Conservation (phyloP, 2,888 invertebrate genomes). For the Drosophila algonquin region DNA sequence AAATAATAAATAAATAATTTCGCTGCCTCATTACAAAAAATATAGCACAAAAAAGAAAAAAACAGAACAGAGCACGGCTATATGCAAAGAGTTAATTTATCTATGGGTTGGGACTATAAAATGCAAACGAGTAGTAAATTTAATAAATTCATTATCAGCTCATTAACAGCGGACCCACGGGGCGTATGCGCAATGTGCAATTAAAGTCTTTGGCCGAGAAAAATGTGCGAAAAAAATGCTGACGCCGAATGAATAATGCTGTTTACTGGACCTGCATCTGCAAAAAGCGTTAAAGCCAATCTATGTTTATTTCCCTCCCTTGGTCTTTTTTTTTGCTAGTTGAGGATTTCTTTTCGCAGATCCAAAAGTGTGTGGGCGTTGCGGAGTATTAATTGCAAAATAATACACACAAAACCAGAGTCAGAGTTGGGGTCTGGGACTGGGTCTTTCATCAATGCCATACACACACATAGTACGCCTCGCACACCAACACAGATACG, state of each 20-base stretch:
- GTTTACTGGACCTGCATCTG: neutral
- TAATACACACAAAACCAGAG: constrained; percentile 58
- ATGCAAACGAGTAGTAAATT: constrained; percentile 64
- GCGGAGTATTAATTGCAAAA: constrained; percentile 73
- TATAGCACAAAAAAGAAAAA: constrained; percentile 22
- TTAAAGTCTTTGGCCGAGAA: no score
- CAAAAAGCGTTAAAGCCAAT: constrained; percentile 40
- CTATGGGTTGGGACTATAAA: constrained; percentile 49
- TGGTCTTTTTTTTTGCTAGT: neutral
- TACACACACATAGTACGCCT: constrained; percentile 27
- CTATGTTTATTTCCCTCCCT: neutral
- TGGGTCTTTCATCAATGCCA: constrained; percentile 74
- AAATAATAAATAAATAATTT: constrained; percentile 65
- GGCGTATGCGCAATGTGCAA: constrained; percentile 45
- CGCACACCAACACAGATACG: constrained; percentile 12
- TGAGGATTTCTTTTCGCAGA: neutral
- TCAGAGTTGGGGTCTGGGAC: no score
- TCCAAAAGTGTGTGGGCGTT: constrained; percentile 27
- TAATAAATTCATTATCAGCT: constrained; percentile 80
- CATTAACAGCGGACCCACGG: constrained; percentile 60
- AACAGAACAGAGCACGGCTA: neutral
- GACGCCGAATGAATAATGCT: constrained; percentile 8
- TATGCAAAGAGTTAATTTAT: constrained; percentile 60
- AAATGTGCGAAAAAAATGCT: constrained; percentile 42
- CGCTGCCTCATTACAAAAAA: constrained; percentile 44